Conservation (phyloP, 30 jellyfish, hydroid and myxozoan genomes). For the Aurelia aurita complex sp. Pacific region DNA sequence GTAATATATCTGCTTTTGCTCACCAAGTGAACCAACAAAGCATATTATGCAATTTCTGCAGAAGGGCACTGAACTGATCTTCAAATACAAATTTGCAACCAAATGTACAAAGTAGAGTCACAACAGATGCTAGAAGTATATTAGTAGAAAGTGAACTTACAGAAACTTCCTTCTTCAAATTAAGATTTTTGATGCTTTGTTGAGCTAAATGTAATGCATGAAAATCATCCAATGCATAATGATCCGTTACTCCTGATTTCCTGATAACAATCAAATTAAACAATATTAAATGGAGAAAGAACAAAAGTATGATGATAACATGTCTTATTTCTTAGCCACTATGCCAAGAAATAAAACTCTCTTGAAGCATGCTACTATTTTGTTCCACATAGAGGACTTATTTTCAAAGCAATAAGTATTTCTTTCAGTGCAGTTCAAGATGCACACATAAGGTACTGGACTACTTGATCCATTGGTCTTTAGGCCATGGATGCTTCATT, state of each 20-base stretch:
- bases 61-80: no score
- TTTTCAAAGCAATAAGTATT: no score
- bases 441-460: no score
- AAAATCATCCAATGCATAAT: slow-evolving; percentile 91
- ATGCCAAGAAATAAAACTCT: no score
- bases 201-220: slow-evolving; percentile 93
- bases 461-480: no score
- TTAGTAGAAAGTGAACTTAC: not conserved
- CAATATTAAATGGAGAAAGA: not conserved
- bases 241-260: slow-evolving; percentile 94
- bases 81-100: not conserved
- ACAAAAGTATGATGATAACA: not conserved
- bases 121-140: not conserved
- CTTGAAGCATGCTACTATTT: no score
- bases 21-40: no score
- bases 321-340: not conserved
- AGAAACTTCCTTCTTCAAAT: slow-evolving; percentile 14
- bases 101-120: not conserved
- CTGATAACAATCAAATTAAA: slow-evolving; percentile 12
- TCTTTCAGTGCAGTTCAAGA: no score
- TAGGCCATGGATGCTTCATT: no score
- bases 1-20: no score
- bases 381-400: no score
- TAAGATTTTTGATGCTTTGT: slow-evolving; percentile 72
- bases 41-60: no score